Base-by-base conservation (phyloP, 2,113 vertebrate genomes). In the Thunnus thynnus region DNA sequence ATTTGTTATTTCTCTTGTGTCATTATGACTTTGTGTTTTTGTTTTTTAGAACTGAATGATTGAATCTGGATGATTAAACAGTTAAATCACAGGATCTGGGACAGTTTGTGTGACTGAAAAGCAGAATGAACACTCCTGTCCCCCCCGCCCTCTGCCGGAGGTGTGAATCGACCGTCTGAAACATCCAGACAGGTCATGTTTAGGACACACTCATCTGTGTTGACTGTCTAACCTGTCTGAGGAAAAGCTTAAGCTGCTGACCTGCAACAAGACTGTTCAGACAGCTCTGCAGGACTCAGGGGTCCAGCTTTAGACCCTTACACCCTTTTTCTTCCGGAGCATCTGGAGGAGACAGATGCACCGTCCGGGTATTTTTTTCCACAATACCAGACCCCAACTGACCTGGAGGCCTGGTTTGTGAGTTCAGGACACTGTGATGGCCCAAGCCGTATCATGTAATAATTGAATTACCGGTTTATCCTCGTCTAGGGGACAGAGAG, bases 381-480 rank as follows among this genome's bases (percentile, higher is more conserved):
- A 30, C 78, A 66, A 62, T 46, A 48, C 60, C 73, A 58, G 48
- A 54, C 54, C 47, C 54, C 2, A 27, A 89, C 36, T 2, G n/a
- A 88, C 36, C 74, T 72, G 44, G 48, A 72, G 46, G 66, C 54
- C 52, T n/a, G 22, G 52, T n/a, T 4, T 3, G 13, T 7, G 50
- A 58, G 64, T 51, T 52, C 77, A 60, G 60, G 54, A 17, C 51
- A 12, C 73, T 44, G 44, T 69, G 3, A 64, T 0, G 12, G 84
- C 44, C 46, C 36, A 20, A 67, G 56, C 54, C 57, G 46, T 61
- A 78, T 64, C 80, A 69, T 52, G 71, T 67, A 75, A 79, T 90
- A 93, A 94, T 87, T 82, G 72, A 91, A 88, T 94, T 89, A 93
- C 47, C 36, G 67, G 64, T 75, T 93, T 83, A 95, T 88, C 89